Evolutionary conservation across 2,113 vertebrate genomes (phyloP), one percentile per base, ranked within the genome.

Genomic region (Tenrec ecaudatus): DNA sequence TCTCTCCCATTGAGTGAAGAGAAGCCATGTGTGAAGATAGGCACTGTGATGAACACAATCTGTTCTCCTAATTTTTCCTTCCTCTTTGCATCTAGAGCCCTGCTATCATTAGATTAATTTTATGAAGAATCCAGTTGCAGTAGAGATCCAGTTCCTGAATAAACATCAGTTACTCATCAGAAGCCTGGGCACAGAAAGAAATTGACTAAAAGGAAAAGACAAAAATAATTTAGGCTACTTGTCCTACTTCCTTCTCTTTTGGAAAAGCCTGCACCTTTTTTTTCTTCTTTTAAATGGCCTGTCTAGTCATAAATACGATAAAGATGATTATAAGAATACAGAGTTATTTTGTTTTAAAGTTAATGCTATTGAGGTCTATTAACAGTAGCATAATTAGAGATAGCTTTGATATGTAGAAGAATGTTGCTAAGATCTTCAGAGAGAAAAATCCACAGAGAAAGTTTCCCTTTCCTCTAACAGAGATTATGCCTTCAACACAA

Each of bases 261-360:
- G 76, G 53, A 20, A 89, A 57, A 33, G 29, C 68, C 47, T 33
- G n/a, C 77, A 3, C 5, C 6, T 88, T 40, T 23, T n/a, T 88
- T 71, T 36, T n/a, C n/a, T n/a, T 71, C 87, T 78, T 81, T 9
- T 25, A 64, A 86, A 71, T 89, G 64, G 16, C 20, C n/a, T 87
- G 68, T 96, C 66, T 92, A 95, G 94, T 89, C 53, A 88, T 66
- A 95, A 75, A 89, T 90, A 89, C 93, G 87, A 87, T 89, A 89
- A 80, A 92, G 36, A 75, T 91, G 66, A 93, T 86, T 89, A 89
- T 57, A 92, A 90, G 69, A 94, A 73, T 86, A 69, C 68, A 88
- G 82, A 40, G 88, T 36, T 23, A 83, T 93, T 86, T 89, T 64
- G 68, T 89, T 94, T 84, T 62, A 96, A 96, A 89, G 20, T 17